These are phyloP conservation scores for Nasonovia ribisnigri DNA, from an alignment of 2,888 invertebrate genomes.

Conservation along the genomic window DNA sequence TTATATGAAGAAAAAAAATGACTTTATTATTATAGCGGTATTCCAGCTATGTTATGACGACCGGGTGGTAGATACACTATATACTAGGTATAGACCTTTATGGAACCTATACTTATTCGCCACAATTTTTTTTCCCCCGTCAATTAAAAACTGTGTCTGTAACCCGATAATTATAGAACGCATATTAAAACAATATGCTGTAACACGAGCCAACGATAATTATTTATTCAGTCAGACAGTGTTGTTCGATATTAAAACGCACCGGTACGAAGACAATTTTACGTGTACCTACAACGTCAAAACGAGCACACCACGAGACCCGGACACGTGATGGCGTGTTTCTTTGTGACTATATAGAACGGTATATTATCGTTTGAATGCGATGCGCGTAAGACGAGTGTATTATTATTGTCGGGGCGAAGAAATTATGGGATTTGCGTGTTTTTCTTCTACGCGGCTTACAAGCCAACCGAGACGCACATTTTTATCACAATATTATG, in stretches of 20 bases:
- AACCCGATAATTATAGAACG: slow-evolving; percentile 37
- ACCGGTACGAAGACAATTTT: not conserved
- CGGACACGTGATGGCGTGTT: not conserved
- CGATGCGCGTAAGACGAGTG: not conserved
- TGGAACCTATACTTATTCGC: not conserved
- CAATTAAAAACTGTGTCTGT: slow-evolving; percentile 17
- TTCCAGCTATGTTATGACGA: not conserved
- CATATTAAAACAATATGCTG: slow-evolving; percentile 21
- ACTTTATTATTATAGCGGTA: not conserved
- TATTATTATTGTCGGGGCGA: not conserved
- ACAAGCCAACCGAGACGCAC: not conserved
- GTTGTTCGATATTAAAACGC: slow-evolving; percentile 24
- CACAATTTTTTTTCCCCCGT: not conserved
- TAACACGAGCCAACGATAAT: slow-evolving; percentile 35
- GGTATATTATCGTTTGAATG: slow-evolving; percentile 8
- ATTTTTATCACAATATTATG: not conserved
- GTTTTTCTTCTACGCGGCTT: not conserved
- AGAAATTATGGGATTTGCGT: not conserved
- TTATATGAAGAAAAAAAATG: not conserved
- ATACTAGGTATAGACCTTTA: not conserved
- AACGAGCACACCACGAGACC: not conserved
- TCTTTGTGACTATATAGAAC: not conserved
- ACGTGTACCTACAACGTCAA: not conserved
- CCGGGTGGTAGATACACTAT: not conserved
- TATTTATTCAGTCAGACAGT: slow-evolving; percentile 28